Conservation (phyloP, 2,113 vertebrate genomes). For the Castor canadensis region DNA sequence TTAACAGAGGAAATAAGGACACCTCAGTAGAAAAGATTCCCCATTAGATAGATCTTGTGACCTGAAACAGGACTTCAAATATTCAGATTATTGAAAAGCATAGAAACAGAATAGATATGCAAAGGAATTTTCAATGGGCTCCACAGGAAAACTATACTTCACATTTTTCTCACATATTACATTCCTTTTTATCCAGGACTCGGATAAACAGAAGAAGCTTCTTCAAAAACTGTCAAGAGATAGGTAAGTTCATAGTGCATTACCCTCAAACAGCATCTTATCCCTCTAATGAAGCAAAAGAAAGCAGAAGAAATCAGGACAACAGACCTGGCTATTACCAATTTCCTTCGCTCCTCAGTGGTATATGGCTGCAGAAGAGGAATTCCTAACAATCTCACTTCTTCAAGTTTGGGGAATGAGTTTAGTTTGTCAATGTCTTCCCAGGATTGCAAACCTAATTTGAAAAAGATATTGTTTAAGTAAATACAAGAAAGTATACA, state of each 20-base stretch:
- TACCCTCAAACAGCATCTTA: neutral
- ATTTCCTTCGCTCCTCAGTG: constrained; percentile 92
- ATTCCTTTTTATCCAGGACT: neutral
- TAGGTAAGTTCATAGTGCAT: neutral
- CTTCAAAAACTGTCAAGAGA: neutral
- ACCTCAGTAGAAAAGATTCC: neutral
- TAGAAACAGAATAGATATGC: neutral
- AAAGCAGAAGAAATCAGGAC: neutral
- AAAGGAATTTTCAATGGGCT: neutral
- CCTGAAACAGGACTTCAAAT: neutral
- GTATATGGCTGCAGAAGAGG: constrained; percentile 94
- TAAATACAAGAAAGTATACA: constrained; percentile 42
- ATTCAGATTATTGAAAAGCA: neutral
- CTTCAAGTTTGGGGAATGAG: constrained; percentile 95
- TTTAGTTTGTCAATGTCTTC: constrained; percentile 96
- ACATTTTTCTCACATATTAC: neutral
- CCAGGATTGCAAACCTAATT: constrained; percentile 93
- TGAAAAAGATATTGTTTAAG: constrained; percentile 73
- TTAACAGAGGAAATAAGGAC: neutral
- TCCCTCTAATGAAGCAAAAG: neutral
- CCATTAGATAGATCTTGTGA: neutral
- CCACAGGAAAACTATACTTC: neutral
- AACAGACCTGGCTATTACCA: constrained; percentile 91
- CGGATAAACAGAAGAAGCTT: neutral
- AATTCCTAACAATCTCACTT: constrained; percentile 93